Conservation (phyloP, 2,113 vertebrate species). For the Crotalus helleri region DNA sequence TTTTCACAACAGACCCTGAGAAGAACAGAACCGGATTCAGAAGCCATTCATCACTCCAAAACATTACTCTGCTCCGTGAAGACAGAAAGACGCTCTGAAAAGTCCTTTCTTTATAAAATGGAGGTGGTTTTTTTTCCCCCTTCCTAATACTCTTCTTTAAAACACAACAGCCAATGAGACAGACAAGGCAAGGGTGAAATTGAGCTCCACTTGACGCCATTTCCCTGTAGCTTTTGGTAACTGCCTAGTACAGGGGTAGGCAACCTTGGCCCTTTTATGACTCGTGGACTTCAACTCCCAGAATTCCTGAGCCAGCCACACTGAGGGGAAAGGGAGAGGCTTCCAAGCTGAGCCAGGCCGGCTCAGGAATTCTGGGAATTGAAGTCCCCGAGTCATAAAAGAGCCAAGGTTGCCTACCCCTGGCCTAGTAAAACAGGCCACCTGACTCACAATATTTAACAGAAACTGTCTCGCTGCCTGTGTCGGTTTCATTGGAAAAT, state of each 20-base stretch:
- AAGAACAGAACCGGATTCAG: conserved; percentile 37
- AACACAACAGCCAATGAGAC: neutral
- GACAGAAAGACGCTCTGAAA: neutral
- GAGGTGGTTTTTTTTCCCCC: neutral
- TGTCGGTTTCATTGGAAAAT: neutral
- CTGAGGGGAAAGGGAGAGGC: no score
- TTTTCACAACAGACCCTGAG: conserved; percentile 74
- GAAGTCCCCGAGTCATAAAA: no score
- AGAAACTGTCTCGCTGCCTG: neutral
- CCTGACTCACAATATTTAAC: neutral
- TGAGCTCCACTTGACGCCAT: neutral
- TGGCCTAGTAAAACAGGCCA: neutral
- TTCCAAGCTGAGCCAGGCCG: no score
- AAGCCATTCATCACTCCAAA: neutral
- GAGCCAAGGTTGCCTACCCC: no score
- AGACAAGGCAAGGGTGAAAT: neutral
- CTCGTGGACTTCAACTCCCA: no score
- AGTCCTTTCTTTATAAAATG: neutral
- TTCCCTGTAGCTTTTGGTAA: conserved; percentile 8
- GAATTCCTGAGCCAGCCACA: no score
- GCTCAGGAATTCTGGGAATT: no score
- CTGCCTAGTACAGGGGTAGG: neutral
- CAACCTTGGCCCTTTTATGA: no score
- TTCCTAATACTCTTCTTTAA: conserved; percentile 8
- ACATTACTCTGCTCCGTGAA: neutral